These are phyloP conservation scores for Cricetomys ansorgei DNA, from an alignment of 2,113 vertebrate genomes.

Conservation along the genomic window DNA sequence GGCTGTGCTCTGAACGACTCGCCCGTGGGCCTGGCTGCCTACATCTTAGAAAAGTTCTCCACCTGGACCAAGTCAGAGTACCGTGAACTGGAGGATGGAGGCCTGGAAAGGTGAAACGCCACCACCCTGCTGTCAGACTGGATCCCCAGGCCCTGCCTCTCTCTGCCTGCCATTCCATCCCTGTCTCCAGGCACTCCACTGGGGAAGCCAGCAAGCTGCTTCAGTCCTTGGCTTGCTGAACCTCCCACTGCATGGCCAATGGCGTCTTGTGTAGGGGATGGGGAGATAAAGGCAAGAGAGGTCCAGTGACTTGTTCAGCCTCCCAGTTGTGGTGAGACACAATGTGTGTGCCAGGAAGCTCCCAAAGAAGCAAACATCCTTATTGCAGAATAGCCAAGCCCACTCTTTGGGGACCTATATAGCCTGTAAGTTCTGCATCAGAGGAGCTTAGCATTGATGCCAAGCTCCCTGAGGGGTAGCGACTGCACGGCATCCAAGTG, in stretches of 20 bases:
- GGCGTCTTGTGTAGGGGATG: too few relatives aligned
- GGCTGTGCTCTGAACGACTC: constrained; percentile 88
- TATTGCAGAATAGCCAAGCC: too few relatives aligned
- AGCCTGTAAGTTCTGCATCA: too few relatives aligned
- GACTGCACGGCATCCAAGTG: not conserved
- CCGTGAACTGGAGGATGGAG: not conserved
- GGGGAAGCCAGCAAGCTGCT: not conserved
- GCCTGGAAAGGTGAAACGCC: not conserved
- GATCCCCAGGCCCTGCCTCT: not conserved
- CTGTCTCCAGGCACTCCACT: not conserved
- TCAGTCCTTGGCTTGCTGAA: not conserved
- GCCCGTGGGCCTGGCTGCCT: constrained; percentile 88
- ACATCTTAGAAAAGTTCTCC: constrained; percentile 90
- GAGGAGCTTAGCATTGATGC: too few relatives aligned
- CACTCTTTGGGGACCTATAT: too few relatives aligned
- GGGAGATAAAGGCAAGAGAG: not conserved
- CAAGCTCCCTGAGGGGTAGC: not conserved
- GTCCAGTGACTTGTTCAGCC: not conserved
- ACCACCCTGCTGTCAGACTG: fast-evolving
- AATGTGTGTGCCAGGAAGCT: not conserved
- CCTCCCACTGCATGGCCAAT: not conserved
- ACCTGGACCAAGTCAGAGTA: not conserved
- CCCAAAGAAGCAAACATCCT: too few relatives aligned
- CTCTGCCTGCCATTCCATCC: not conserved
- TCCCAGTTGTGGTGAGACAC: too few relatives aligned